Conservation (phyloP, 2,797 vertebrate species). For the Kryptolebias ocellatus region DNA sequence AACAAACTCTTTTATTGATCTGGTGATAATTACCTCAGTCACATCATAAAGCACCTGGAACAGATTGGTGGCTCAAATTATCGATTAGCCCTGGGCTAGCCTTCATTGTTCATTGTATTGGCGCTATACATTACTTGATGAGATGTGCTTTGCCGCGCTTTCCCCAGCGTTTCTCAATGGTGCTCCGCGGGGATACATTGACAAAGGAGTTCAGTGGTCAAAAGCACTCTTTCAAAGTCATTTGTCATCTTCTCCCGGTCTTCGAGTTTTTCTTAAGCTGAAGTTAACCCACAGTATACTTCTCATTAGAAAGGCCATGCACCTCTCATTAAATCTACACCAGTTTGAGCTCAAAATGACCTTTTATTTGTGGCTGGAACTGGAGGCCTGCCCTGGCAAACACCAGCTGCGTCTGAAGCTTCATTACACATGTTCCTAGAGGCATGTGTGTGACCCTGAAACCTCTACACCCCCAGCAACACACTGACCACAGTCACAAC, state of each 20-base stretch:
- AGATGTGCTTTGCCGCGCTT: slow-evolving; percentile 68
- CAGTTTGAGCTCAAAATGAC: slow-evolving; percentile 68
- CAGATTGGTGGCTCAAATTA: slow-evolving; percentile 84
- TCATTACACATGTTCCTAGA: slow-evolving; percentile 81
- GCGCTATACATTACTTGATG: slow-evolving; percentile 77
- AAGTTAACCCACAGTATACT: slow-evolving; percentile 46
- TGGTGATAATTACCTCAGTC: slow-evolving; percentile 84
- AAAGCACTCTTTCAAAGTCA: slow-evolving; percentile 59
- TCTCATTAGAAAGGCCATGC: slow-evolving; percentile 1
- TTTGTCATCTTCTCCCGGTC: slow-evolving; percentile 61
- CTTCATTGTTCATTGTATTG: slow-evolving; percentile 79
- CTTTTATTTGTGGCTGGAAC: slow-evolving; percentile 73
- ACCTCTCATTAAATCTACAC: slow-evolving; percentile 56
- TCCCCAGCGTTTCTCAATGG: slow-evolving; percentile 52
- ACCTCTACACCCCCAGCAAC: slow-evolving; percentile 64
- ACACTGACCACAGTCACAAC: slow-evolving; percentile 49
- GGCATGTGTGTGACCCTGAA: slow-evolving; percentile 77
- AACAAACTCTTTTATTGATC: slow-evolving; percentile 85
- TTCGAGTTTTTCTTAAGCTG: slow-evolving; percentile 39
- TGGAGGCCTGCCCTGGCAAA: slow-evolving; percentile 73
- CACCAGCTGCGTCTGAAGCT: slow-evolving; percentile 83
- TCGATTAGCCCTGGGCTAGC: slow-evolving; percentile 78
- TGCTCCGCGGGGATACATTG: slow-evolving; percentile 50
- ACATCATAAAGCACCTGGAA: slow-evolving; percentile 85
- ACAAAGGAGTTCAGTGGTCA: slow-evolving; percentile 62